A percentile compares a stretch with the other conserved stretches of the same genome.
These are phyloP conservation scores for Zosterops hypoxanthus DNA, from an alignment of 2,113 vertebrate genomes.

Conservation along the genomic window DNA sequence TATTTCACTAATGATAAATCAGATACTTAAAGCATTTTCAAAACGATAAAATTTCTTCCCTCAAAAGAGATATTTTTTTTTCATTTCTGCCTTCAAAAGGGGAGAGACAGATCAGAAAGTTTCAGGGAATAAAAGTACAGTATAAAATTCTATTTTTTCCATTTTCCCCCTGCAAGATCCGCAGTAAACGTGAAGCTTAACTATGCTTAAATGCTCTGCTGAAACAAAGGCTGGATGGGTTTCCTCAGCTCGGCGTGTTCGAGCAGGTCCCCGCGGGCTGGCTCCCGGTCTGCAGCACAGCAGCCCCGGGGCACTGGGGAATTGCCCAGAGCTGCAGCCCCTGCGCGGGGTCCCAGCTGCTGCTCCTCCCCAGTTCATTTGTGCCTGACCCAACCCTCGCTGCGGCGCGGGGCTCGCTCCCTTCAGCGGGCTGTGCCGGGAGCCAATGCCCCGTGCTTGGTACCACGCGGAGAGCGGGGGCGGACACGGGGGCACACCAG, in stretches of 20 bases:
- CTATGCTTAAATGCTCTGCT: background rate
- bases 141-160: background rate
- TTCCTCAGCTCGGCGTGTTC: background rate
- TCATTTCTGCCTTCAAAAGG: background rate
- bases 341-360: constrained; percentile 15
- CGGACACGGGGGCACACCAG: background rate
- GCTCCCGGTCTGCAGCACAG: background rate
- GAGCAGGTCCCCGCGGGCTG: background rate
- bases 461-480: background rate
- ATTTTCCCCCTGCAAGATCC: background rate
- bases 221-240: background rate
- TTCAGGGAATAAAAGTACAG: background rate
- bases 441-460: background rate
- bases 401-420: background rate
- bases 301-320: background rate
- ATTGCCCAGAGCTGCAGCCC: background rate
- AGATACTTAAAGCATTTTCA: background rate
- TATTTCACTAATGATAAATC: background rate
- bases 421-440: background rate
- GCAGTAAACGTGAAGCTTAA: background rate
- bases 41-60: background rate
- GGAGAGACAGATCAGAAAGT: background rate
- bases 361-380: background rate
- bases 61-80: fast-evolving
- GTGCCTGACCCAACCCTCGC: background rate